Evolutionary conservation across 2,797 vertebrate genomes (phyloP).

Genomic region (Lophura swinhoii): DNA sequence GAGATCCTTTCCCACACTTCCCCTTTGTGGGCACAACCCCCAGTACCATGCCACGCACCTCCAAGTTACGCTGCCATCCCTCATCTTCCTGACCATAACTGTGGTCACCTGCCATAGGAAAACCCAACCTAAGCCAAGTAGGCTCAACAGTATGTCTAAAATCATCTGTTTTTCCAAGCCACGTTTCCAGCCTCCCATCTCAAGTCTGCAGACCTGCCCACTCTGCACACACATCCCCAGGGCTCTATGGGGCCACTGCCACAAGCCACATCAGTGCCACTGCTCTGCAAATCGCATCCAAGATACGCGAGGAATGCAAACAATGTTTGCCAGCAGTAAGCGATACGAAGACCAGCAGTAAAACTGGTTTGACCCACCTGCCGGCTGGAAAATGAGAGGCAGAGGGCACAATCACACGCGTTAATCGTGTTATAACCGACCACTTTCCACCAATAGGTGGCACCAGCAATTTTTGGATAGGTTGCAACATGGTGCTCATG

Average conservation of each 20-base stretch:
- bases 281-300: constrained; percentile 21
- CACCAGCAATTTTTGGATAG: constrained; percentile 65
- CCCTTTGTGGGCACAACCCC: not conserved
- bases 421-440: constrained; percentile 43
- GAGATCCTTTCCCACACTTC: rapidly evolving
- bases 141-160: rapidly evolving
- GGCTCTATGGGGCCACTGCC: rapidly evolving
- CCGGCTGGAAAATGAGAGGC: constrained; percentile 1
- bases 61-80: rapidly evolving
- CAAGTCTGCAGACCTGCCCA: not conserved
- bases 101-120: rapidly evolving
- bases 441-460: constrained; percentile 53
- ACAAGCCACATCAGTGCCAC: not conserved
- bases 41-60: rapidly evolving
- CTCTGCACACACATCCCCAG: rapidly evolving
- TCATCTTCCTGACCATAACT: rapidly evolving
- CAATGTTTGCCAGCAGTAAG: not conserved
- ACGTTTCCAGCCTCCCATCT: not conserved
- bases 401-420: not conserved
- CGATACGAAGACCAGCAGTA: not conserved
- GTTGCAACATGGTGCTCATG: constrained; percentile 10
- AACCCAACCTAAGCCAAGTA: rapidly evolving
- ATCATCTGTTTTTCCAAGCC: not conserved
- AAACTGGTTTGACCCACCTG: constrained; percentile 17
- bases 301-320: not conserved